These are phyloP conservation scores for Gobio occitaniae DNA, from an alignment of 2,797 vertebrate genomes.

Conservation along the genomic window DNA sequence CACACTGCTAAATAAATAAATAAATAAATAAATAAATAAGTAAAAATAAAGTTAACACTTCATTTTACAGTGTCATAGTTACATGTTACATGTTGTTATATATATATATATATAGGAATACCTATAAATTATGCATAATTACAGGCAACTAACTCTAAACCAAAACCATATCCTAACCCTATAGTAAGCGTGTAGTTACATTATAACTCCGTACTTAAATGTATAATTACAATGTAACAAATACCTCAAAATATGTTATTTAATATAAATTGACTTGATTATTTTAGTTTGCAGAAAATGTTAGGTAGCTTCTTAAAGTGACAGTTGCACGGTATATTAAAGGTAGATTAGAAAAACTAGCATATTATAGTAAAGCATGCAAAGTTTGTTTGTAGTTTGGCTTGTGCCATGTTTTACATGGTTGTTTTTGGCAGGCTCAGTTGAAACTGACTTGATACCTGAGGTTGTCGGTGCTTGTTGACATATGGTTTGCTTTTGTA, in stretches of 20 bases:
- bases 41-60: no score
- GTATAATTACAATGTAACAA: no score
- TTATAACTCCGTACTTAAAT: no score
- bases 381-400: background rate
- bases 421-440: background rate
- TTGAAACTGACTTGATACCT: background rate
- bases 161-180: no score
- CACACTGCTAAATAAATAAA: background rate
- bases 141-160: no score
- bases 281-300: background rate
- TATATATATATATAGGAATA: no score
- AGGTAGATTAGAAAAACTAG: background rate
- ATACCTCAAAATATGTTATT: background rate
- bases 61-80: no score
- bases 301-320: background rate
- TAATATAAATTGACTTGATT: background rate
- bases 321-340: background rate
- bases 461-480: background rate
- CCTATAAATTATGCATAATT: no score
- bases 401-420: background rate
- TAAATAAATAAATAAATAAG: background rate
- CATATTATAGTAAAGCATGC: background rate
- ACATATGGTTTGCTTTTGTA: conserved; percentile 25
- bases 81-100: no score
- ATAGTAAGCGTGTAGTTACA: no score